Base-by-base conservation (phyloP, 2,888 invertebrate genomes). In the Phorcus lineatus region DNA sequence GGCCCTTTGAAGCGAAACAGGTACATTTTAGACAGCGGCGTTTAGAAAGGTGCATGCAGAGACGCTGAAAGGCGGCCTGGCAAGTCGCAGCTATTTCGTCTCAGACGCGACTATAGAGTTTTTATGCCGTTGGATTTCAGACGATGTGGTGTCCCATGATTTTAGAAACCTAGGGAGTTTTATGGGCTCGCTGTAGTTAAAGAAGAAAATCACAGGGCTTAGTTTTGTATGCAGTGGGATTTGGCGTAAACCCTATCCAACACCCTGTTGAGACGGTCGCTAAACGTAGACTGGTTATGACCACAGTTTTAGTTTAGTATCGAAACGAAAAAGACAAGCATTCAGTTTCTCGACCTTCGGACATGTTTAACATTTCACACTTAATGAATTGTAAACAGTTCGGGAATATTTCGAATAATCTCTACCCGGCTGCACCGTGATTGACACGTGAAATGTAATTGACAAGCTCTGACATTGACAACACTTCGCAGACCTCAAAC, bases 391-490 rank as follows among this genome's bases (percentile, higher is more conserved):
- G 28, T 70, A 70, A 70, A 70, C 70, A 70, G 36, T 36, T 70
- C 36, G 16, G 70, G 40, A 70, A 70, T 70, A 70, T 70, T 70
- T 40, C 36, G 36, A 40, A 70, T 70, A 11, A 70, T 36, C 24
- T 19, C 70, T 36, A 36, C 36, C 11, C 19, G 36, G 36, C 40
- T 31, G 40, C 70, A 70, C 31, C 31, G 70, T 70, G 70, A 70
- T 70, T 70, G 70, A 70, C 70, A 70, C 70, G 70, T 70, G 70
- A 70, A 70, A 70, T 70, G 70, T 70, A 70, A 36, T 70, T 70
- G 40, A 70, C 28, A 70, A 70, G 70, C 70, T 17, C 19, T 11
- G 31, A 19, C 70, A 70, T 70, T 70, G 31, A 70, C 70, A 70
- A 70, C 70, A 28, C 36, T 36, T 40, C 70, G 19, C 70, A 70